Percentiles rank a stretch among this genome's conserved stretches.
These are phyloP conservation scores for Drosophila ercepeae DNA, from an alignment of 1,140 invertebrate species.

Conservation along the genomic window DNA sequence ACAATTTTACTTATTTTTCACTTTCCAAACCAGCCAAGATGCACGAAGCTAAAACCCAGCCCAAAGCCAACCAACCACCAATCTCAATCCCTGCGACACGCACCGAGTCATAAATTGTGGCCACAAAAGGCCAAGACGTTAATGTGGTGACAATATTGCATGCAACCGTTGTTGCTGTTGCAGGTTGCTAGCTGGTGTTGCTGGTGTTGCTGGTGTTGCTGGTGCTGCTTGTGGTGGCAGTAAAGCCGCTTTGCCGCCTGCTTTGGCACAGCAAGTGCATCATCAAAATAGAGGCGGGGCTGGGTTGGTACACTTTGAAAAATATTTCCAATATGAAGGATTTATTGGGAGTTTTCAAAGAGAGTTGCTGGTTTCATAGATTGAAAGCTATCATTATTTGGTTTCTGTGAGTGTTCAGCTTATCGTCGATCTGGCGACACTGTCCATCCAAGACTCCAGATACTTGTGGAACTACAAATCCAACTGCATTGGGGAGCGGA, in stretches of 20 bases:
- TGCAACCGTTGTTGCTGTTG: constrained; percentile 54
- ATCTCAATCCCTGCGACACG: constrained; percentile 48
- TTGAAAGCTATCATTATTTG: background rate
- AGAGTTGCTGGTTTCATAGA: background rate
- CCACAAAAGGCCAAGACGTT: constrained; percentile 81
- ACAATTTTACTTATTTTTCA: constrained; percentile 79
- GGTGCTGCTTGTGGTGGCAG: constrained; percentile 22
- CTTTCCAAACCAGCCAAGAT: constrained; percentile 64
- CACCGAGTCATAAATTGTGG: constrained; percentile 75
- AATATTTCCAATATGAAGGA: background rate
- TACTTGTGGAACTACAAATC: constrained; percentile 5
- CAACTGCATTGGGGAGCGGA: constrained; percentile 43
- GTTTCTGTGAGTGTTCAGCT: constrained; percentile 45
- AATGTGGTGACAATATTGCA: constrained; percentile 82
- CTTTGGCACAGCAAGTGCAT: constrained; percentile 51
- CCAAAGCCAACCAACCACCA: constrained; percentile 5
- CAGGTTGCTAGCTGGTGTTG: constrained; percentile 14
- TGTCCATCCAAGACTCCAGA: constrained; percentile 26
- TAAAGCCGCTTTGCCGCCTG: constrained; percentile 55
- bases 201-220: constrained; percentile 21
- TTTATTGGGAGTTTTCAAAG: background rate
- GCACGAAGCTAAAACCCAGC: constrained; percentile 10
- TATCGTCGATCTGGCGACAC: constrained; percentile 66
- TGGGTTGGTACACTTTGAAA: constrained; percentile 2
- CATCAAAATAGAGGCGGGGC: constrained; percentile 16